These are phyloP conservation scores for Amphipoea oculea DNA, from an alignment of 2,888 invertebrate species.

Conservation along the genomic window DNA sequence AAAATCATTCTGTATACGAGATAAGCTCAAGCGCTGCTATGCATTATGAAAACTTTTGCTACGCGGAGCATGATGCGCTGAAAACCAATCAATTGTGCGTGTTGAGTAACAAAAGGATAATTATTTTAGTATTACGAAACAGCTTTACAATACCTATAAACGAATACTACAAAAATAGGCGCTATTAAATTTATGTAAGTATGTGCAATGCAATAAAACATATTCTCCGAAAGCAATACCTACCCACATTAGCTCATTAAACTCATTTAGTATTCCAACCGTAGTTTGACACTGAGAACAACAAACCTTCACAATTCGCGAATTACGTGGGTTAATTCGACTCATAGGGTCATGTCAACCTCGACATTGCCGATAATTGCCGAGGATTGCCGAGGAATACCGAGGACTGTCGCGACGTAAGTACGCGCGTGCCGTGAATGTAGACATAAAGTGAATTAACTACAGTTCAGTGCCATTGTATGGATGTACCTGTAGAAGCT, in stretches of 20 bases:
- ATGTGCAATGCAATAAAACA: slow-evolving; percentile 9
- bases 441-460: slow-evolving; percentile 63
- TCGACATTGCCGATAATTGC: slow-evolving; percentile 65
- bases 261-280: slow-evolving; percentile 55
- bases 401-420: slow-evolving; percentile 52
- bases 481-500: slow-evolving; percentile 43
- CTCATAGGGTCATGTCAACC: slow-evolving; percentile 65
- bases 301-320: slow-evolving; percentile 64
- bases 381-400: slow-evolving; percentile 55
- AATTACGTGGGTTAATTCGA: slow-evolving; percentile 67
- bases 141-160: background rate
- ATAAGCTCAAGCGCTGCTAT: no score
- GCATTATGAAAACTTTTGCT: background rate
- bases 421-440: slow-evolving; percentile 72
- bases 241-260: slow-evolving; percentile 61
- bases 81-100: background rate
- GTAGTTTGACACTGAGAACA: slow-evolving; percentile 42
- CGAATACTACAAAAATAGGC: background rate
- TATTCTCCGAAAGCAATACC: slow-evolving; percentile 33
- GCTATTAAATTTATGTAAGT: background rate
- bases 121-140: background rate
- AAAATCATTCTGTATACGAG: background rate
- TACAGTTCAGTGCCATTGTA: slow-evolving; percentile 70
- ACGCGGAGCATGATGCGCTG: background rate
- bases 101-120: background rate